These are phyloP conservation scores for Solen grandis DNA, from an alignment of 1,140 invertebrate species.

Conservation along the genomic window DNA sequence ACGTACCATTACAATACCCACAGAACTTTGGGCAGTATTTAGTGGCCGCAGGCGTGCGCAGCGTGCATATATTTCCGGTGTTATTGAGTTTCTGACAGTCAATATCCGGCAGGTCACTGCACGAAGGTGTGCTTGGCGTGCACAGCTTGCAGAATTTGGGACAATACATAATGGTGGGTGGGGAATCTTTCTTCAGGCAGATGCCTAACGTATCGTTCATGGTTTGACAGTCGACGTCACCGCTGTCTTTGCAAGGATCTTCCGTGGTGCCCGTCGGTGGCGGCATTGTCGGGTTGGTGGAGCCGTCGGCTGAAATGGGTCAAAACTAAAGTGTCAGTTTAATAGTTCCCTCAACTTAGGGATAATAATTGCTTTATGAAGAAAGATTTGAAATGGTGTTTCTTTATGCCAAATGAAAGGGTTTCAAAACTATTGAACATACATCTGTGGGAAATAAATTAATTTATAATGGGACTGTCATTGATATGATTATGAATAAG, in stretches of 20 bases:
- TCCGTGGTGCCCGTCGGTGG: slow-evolving; percentile 25
- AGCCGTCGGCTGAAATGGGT: slow-evolving; percentile 27
- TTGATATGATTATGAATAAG: no score
- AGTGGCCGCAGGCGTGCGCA: slow-evolving; percentile 11
- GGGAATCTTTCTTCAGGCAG: slow-evolving; percentile 18
- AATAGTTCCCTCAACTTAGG: no score
- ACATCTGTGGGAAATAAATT: no score
- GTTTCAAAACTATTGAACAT: no score
- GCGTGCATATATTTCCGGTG: slow-evolving; percentile 41
- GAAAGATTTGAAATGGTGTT: no score
- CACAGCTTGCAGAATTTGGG: slow-evolving; percentile 43
- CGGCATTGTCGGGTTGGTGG: slow-evolving; percentile 19
- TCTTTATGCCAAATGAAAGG: no score
- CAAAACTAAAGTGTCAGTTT: background rate
- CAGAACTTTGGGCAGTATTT: slow-evolving; percentile 44
- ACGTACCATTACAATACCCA: slow-evolving; percentile 37
- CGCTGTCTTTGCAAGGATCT: slow-evolving; percentile 36
- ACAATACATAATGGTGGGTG: slow-evolving; percentile 35
- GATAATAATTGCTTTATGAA: no score
- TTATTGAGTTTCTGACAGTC: slow-evolving; percentile 39
- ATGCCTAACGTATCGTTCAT: slow-evolving; percentile 32
- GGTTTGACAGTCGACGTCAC: slow-evolving; percentile 19
- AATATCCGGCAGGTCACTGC: slow-evolving; percentile 29
- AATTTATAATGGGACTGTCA: no score
- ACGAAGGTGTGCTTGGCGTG: background rate